Percentiles rank a stretch among this genome's conserved stretches.
These are phyloP conservation scores for Stenichneumon culpator DNA, from an alignment of 2,888 invertebrate genomes.

Conservation along the genomic window DNA sequence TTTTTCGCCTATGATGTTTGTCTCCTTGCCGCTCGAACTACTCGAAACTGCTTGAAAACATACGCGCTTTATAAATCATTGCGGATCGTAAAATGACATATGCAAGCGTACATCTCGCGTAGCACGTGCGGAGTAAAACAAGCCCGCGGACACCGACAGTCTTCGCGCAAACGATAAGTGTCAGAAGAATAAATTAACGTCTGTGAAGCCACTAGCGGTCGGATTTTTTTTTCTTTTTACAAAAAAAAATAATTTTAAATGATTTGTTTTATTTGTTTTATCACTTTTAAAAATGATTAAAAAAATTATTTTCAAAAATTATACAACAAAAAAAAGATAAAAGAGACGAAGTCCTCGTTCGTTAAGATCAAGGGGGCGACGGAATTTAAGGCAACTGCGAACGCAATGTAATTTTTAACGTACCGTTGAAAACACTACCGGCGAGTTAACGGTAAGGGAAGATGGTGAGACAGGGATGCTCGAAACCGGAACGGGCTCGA, in stretches of 20 bases:
- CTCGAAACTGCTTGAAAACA: neutral
- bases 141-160: neutral
- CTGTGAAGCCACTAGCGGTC: neutral
- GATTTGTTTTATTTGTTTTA: too few relatives aligned
- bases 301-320: too few relatives aligned
- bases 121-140: neutral
- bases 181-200: neutral
- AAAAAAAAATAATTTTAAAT: too few relatives aligned
- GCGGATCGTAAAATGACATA: neutral
- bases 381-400: neutral
- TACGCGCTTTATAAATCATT: neutral
- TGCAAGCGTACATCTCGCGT: neutral
- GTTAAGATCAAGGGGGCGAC: too few relatives aligned
- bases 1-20: neutral
- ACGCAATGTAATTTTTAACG: neutral
- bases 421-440: slow-evolving; percentile 17
- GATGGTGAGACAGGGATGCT: neutral
- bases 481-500: neutral
- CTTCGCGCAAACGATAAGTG: neutral
- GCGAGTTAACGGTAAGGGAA: too few relatives aligned
- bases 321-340: too few relatives aligned
- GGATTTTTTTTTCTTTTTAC: neutral
- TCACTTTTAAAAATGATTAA: too few relatives aligned
- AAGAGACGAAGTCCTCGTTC: too few relatives aligned
- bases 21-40: neutral